phyloP scores from a whole-genome alignment of 2,797 vertebrate genomes.

The Neosilurus hyrtlii region DNA sequence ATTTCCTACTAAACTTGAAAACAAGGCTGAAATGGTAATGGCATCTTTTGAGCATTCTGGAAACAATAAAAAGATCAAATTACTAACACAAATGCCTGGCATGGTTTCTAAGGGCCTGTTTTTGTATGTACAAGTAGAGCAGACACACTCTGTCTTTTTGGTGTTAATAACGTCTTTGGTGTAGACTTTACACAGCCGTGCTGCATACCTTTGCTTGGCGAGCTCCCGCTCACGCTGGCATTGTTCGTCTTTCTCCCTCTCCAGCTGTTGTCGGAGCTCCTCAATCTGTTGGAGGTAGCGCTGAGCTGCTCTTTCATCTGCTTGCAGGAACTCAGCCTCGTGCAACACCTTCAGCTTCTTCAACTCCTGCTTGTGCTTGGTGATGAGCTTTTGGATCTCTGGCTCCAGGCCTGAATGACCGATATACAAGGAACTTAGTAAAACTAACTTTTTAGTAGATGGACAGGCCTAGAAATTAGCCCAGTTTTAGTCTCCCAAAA shows the following conservation, averaged over 20 bases:
- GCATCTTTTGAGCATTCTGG: neutral
- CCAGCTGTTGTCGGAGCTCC: slow-evolving; percentile 81
- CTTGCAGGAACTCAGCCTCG: slow-evolving; percentile 85
- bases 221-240: slow-evolving; percentile 81
- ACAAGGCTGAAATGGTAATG: neutral
- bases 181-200: neutral
- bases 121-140: neutral
- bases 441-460: neutral
- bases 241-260: slow-evolving; percentile 81
- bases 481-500: neutral
- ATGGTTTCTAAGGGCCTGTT: neutral
- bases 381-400: slow-evolving; percentile 91
- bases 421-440: neutral
- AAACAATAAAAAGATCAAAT: neutral
- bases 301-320: slow-evolving; percentile 80
- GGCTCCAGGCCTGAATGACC: slow-evolving; percentile 84
- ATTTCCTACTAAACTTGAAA: neutral
- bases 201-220: slow-evolving; percentile 78
- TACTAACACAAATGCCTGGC: neutral
- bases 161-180: neutral
- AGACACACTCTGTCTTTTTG: neutral
- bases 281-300: slow-evolving; percentile 77
- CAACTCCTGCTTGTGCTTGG: slow-evolving; percentile 89
- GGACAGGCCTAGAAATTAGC: too few relatives aligned
- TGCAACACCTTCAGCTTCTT: slow-evolving; percentile 82